Base-by-base conservation (phyloP, 2,113 vertebrate species). In the Triplophysa siluroides region DNA sequence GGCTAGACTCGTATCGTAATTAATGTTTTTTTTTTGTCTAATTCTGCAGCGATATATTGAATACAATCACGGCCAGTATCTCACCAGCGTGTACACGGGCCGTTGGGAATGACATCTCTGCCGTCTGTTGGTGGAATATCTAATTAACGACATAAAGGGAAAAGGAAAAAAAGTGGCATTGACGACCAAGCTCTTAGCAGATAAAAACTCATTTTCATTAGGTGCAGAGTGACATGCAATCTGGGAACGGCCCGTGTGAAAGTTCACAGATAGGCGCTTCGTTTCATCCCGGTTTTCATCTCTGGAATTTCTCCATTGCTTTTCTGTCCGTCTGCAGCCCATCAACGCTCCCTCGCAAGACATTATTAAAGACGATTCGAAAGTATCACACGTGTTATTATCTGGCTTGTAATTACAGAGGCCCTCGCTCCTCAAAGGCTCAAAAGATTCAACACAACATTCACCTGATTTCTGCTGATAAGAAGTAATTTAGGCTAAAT, bases 171-270 rank as follows among this genome's bases (percentile, higher is more conserved):
- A 56, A 24, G 52, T 43, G 72, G 56, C 41, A 52, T 26, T 56
- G 72, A 63, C 58, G 38, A 67, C 62, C 21, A 81, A 23, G 72
- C 61, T 24, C 50, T n/a, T 43, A 47, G 54, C n/a, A 62, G 72
- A 61, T 68, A 66, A 81, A 76, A 79, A 71, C 64, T 45, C 41
- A 62, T 76, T 81, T 81, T 76, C 71, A 81, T 81, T 81, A 76
- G 66, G 38, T 26, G 10, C 52, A 62, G 50, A 66, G 72, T 81
- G 79, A 76, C 60, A 67, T 43, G 70, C 79, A 76, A 61, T 45
- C 10, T 45, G 72, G 52, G 62, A 68, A 65, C 19, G 47, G 69
- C 52, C 50, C 4, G 26, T 78, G 76, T 66, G 64, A 60, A 78
- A 77, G 74, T 77, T 77, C 74, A 77, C 74, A 21, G 74, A 75